Evolutionary conservation across 2,888 invertebrate species (phyloP), one percentile per base, ranked within the genome.

Genomic region (Isotomurus palustris): DNA sequence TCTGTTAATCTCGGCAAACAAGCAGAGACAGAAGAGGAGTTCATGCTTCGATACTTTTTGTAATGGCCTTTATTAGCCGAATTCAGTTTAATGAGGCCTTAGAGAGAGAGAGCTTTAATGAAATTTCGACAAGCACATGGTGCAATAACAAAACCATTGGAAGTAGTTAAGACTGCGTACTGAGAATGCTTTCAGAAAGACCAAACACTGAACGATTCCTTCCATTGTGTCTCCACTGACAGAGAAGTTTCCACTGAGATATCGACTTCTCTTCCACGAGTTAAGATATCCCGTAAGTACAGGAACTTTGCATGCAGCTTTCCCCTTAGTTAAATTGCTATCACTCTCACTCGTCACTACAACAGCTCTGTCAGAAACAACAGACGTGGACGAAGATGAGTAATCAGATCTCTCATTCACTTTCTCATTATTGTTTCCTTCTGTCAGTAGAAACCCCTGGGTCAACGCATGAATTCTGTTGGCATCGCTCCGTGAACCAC

Each of bases 171-270:
- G 54, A 21, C 41, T 51, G 81, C 90, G 87, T 81, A 91, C 91
- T 87, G 90, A 89, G 76, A 91, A 91, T 38, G 91, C 91, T 78
- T 91, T 91, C 74, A 91, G 84, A 79, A 91, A 91, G 72, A 91
- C 91, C 73, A 91, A 82, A 76, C 91, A 91, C 79, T 91, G 91
- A 75, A 91, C 90, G 74, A 91, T 91, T 71, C 90, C 91, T 75
- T 91, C 91, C 90, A 91, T 91, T 60, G 91, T 91, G 78, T 91
- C 91, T 53, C 91, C 91, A 45, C 89, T 88, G 60, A 91, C 83
- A 74, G 90, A 89, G 78, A 91, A 91, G 52, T 89, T 90, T 71
- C 91, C 91, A 19, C 88, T 88, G 65, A 91, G 81, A 74, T 90
- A 89, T 66, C 89, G 81, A 68, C 87, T 71, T 57, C 66, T 63